Conservation (phyloP, 2,797 vertebrate species). For the Tangara arthus region DNA sequence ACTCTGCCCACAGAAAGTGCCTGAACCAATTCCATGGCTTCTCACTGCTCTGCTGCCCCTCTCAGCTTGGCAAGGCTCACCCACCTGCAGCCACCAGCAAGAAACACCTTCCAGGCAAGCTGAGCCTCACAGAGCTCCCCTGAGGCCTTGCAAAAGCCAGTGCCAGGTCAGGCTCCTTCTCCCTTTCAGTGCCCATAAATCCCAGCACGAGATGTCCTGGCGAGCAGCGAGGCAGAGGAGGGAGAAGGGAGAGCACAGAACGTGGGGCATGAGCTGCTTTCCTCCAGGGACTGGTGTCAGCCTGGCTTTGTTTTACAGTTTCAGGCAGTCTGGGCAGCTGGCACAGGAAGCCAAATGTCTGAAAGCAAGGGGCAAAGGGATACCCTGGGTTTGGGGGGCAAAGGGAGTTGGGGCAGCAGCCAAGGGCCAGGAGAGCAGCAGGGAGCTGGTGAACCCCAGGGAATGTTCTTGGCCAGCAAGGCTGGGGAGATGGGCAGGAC, state of each 20-base stretch:
- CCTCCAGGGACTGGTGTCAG: background rate
- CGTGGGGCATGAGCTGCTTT: background rate
- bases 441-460: background rate
- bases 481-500: background rate
- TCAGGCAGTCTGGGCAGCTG: background rate
- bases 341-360: background rate
- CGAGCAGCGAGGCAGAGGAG: accelerated
- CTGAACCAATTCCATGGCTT: background rate
- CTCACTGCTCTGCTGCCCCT: background rate
- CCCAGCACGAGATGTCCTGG: background rate
- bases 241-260: background rate
- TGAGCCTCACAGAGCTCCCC: background rate
- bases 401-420: background rate
- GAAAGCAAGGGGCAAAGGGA: background rate
- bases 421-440: background rate
- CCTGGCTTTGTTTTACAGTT: background rate
- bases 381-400: background rate
- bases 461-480: background rate
- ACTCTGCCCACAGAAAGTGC: background rate
- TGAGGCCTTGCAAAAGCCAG: background rate
- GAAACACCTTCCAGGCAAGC: background rate
- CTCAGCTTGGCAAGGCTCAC: background rate
- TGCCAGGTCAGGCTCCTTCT: background rate
- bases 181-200: background rate
- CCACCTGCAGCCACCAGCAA: background rate